phyloP scores from a whole-genome alignment of 35 echinoderm and acorn worm species.

The Strongylocentrotus purpuratus region DNA sequence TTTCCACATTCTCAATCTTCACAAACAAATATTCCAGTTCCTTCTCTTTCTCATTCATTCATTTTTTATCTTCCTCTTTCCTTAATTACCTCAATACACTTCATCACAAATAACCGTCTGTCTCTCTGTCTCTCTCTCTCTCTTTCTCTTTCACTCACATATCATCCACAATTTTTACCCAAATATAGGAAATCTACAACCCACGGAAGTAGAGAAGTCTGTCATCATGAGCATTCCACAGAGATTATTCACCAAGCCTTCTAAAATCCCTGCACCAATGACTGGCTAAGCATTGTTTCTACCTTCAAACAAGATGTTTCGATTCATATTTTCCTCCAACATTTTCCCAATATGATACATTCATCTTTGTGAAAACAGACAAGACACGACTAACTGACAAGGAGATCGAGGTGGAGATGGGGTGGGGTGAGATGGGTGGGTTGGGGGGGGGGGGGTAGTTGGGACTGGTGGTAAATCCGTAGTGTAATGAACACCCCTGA shows the following conservation, averaged over 20 bases:
- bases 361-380: not conserved
- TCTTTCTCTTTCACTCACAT: not conserved
- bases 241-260: slow-evolving; percentile 6
- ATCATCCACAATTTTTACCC: not conserved
- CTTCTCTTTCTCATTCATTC: not conserved
- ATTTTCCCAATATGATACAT: not conserved
- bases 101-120: not conserved
- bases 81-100: not conserved
- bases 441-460: not conserved
- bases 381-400: not conserved
- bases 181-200: slow-evolving; percentile 13
- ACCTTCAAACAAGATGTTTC: not conserved
- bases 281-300: not conserved
- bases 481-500: slow-evolving; percentile 6
- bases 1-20: not conserved
- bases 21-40: not conserved
- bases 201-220: not conserved
- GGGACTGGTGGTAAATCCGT: not conserved
- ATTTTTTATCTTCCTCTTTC: not conserved
- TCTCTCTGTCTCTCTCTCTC: not conserved
- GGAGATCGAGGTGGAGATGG: not conserved
- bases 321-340: not conserved
- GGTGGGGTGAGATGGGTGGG: not conserved
- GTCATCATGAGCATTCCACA: not conserved
- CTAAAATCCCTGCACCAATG: not conserved